These are phyloP conservation scores for Callorhinus ursinus DNA, from an alignment of 2,113 vertebrate species.

Conservation along the genomic window DNA sequence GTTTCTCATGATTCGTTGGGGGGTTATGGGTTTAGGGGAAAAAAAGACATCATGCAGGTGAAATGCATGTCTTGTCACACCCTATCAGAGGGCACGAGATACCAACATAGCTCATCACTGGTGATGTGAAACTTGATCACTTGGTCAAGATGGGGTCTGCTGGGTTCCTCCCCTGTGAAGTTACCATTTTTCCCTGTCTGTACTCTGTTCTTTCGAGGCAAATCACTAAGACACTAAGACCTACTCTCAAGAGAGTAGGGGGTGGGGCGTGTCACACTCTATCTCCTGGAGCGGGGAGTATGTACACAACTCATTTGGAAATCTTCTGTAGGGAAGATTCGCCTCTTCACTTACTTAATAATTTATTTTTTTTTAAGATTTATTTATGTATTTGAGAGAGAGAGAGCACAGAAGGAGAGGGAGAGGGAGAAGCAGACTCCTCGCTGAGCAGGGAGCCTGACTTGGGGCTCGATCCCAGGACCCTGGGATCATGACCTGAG, in stretches of 20 bases:
- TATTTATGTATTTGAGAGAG: not conserved
- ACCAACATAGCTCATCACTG: not conserved
- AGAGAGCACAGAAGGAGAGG: not conserved
- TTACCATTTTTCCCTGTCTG: not conserved
- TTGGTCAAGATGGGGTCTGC: not conserved
- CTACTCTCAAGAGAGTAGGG: not conserved
- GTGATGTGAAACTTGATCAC: not conserved
- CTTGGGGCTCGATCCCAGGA: not conserved
- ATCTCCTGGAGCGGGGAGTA: not conserved
- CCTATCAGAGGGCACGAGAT: not conserved
- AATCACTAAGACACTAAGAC: not conserved
- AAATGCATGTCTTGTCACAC: not conserved
- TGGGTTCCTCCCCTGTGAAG: not conserved
- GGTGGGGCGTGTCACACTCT: not conserved
- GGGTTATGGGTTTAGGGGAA: not conserved
- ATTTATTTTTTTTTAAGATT: not conserved
- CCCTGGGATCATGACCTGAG: not conserved
- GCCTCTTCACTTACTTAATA: not conserved
- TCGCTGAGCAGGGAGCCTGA: too few species aligned
- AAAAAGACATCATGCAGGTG: not conserved
- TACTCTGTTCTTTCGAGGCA: not conserved
- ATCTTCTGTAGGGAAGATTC: not conserved
- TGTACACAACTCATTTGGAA: not conserved
- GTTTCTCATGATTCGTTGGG: not conserved
- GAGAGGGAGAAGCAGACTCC: not conserved